These are phyloP conservation scores for Drosophila arizonae DNA, from an alignment of 1,140 invertebrate species.

Conservation along the genomic window DNA sequence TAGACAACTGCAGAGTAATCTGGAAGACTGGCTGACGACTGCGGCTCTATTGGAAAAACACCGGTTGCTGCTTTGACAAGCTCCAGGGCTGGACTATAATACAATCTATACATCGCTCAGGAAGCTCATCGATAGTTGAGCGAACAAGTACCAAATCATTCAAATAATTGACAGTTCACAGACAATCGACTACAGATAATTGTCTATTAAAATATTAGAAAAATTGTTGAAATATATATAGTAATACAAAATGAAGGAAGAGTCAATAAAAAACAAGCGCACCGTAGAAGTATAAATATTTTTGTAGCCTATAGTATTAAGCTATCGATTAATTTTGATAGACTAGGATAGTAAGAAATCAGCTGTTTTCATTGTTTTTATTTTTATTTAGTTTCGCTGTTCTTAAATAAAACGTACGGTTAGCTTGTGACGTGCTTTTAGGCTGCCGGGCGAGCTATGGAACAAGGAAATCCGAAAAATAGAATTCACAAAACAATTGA, in stretches of 20 bases:
- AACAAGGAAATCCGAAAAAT: background rate
- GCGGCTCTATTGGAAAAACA: slow-evolving; percentile 34
- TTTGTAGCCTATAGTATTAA: no score
- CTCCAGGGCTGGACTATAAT: slow-evolving; percentile 7
- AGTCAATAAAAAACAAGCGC: no score
- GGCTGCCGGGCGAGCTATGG: slow-evolving; percentile 9
- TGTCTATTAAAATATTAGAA: no score
- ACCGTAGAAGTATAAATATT: no score
- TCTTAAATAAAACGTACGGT: slow-evolving; percentile 6
- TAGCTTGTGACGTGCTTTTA: background rate
- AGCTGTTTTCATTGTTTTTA: slow-evolving; percentile 8
- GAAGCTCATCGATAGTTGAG: background rate
- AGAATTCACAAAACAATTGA: background rate
- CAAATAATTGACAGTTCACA: no score
- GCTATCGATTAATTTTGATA: background rate
- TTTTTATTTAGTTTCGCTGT: slow-evolving; percentile 5
- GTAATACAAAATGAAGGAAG: no score
- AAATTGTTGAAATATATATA: no score
- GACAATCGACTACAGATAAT: no score
- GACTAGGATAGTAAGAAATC: background rate
- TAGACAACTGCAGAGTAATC: slow-evolving; percentile 23
- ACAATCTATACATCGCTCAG: background rate
- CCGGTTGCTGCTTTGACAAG: slow-evolving; percentile 42
- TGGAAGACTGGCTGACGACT: slow-evolving; percentile 24
- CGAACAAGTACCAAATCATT: no score